A percentile compares a stretch with the other conserved stretches of the same genome.
Conservation (phyloP, 2,888 invertebrate species). For the Opisthograptis luteolata region DNA sequence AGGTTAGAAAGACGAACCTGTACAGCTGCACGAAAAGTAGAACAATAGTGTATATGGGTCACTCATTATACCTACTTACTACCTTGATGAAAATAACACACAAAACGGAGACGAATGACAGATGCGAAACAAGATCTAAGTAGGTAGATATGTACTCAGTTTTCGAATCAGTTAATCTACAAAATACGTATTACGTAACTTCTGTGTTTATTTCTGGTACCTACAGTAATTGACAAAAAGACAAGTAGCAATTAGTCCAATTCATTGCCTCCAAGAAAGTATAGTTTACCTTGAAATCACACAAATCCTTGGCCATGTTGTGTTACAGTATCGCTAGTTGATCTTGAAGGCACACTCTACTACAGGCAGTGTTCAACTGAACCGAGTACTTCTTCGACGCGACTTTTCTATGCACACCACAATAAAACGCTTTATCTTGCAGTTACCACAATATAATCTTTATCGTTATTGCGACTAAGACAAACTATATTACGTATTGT, state of each 20-base stretch:
- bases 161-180: no score
- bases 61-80: no score
- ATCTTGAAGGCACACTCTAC: conserved; percentile 44
- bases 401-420: conserved; percentile 66
- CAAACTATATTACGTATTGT: conserved; percentile 52
- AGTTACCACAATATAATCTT: conserved; percentile 64
- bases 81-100: conserved; percentile 33
- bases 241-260: conserved; percentile 8
- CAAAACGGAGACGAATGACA: conserved; percentile 1
- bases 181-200: not conserved
- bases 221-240: not conserved
- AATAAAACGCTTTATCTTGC: conserved; percentile 74
- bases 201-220: not conserved
- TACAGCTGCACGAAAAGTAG: conserved; percentile 10
- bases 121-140: not conserved
- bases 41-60: conserved; percentile 5
- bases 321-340: conserved; percentile 9
- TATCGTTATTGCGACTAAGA: conserved; percentile 70
- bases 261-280: not conserved
- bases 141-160: no score
- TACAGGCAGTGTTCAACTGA: conserved; percentile 58
- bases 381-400: conserved; percentile 46
- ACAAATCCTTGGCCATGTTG: conserved; percentile 58
- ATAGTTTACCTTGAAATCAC: conserved; percentile 59
- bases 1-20: conserved; percentile 11